phyloP scores from a whole-genome alignment of 2,113 vertebrate species.

The Orthonyx spaldingii region DNA sequence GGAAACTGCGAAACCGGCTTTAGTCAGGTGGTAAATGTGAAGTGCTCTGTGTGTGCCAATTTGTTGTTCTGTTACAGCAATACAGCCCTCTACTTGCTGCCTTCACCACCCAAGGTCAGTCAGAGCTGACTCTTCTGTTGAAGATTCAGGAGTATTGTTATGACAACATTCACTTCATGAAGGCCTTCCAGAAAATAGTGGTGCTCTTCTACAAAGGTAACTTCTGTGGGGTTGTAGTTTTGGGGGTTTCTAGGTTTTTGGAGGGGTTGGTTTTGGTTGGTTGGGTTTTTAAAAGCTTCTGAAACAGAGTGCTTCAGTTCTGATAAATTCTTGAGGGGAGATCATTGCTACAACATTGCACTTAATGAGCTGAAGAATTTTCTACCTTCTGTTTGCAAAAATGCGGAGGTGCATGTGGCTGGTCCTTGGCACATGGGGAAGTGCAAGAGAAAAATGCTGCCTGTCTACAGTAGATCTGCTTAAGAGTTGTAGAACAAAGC shows the following conservation, averaged over 20 bases:
- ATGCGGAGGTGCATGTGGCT: background rate
- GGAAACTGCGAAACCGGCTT: background rate
- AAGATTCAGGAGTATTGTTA: slow-evolving; percentile 99
- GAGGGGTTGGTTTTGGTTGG: background rate
- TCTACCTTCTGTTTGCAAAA: background rate
- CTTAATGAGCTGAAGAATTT: background rate
- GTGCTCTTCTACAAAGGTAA: slow-evolving; percentile 99
- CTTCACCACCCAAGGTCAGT: slow-evolving; percentile 98
- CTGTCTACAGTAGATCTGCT: background rate
- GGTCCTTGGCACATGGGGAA: background rate
- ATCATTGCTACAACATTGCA: background rate
- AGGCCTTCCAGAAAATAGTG: slow-evolving; percentile 99
- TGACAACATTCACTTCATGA: slow-evolving; percentile 99
- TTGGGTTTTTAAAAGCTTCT: background rate
- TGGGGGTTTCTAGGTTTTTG: background rate
- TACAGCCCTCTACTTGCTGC: slow-evolving; percentile 98
- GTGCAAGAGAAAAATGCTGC: background rate
- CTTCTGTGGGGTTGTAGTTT: background rate
- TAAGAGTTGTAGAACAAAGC: background rate
- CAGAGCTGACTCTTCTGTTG: slow-evolving; percentile 94
- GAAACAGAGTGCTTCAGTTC: background rate
- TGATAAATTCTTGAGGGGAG: background rate
- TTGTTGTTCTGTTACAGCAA: slow-evolving; percentile 77
- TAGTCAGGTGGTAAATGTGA: accelerated
- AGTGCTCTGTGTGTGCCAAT: background rate